Evolutionary conservation across 2,888 invertebrate species (phyloP), one percentile per base, ranked within the genome.

Genomic region (Willowsia nigromaculata): DNA sequence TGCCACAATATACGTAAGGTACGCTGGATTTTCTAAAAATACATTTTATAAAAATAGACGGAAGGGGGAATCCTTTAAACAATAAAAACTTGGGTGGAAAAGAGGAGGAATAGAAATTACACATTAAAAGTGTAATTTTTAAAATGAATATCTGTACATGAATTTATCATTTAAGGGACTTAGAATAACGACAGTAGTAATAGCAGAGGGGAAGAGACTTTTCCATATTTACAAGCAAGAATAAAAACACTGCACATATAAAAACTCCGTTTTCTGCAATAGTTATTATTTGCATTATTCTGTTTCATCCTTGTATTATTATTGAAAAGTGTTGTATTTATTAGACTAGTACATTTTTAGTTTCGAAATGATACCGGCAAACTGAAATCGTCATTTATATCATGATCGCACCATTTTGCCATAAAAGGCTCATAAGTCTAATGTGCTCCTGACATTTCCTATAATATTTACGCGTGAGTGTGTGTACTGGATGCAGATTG

Each of bases 71-170:
- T 82, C 27, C 15, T 15, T 3, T 37, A 37, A 37, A 47, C 15
- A 53, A 84, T 56, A 71, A 84, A 56, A 71, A 2, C 9, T 33
- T 71, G 43, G 53, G 47, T 4, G 68, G 15, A 18, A 43, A 40
- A 30, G 74, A 74, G 47, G 59, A 43, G 65, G 68, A 84, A 84
- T 84, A 78, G 76, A 78, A 78, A 78, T 0, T 53, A 78, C 53
- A 13, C n/a, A 78, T 78, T 78, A 78, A 78, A 78, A 33, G 30
- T 37, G 27, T n/a, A 82, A 30, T 13, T 80, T 80, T 80, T 59
- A 25, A 5, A 43, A 27, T 27, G n/a, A 59, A 59, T 59, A 59
- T 6, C n/a, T 11, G 53, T 53, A 53, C 18, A 30, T 27, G 27
- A 7, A 59, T 7, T 15, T 62, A 62, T 27, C 2, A 40, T 11